phyloP scores from a whole-genome alignment of 1,140 invertebrate species.

The Calycopis cecrops region DNA sequence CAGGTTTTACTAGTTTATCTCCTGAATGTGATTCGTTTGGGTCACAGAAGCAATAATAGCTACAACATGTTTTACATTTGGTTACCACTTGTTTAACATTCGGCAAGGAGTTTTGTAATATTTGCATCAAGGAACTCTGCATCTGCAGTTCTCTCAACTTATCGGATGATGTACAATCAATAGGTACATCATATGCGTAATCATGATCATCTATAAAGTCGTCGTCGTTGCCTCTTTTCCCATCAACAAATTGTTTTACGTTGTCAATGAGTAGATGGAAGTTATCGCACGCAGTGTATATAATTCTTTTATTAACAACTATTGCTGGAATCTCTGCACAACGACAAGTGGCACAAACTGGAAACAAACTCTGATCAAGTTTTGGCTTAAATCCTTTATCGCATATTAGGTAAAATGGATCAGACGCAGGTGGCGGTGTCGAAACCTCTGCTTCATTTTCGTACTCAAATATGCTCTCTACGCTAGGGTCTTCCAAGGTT shows the following conservation, averaged over 20 bases:
- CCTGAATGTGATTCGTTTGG: slow-evolving; percentile 26
- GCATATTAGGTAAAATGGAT: slow-evolving; percentile 54
- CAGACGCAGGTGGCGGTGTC: slow-evolving; percentile 32
- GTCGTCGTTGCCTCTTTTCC: slow-evolving; percentile 30
- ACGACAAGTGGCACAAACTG: slow-evolving; percentile 47
- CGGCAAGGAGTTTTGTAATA: slow-evolving; percentile 49
- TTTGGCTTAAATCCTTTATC: slow-evolving; percentile 46
- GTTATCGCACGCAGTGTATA: slow-evolving; percentile 58
- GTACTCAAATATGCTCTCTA: slow-evolving; percentile 45
- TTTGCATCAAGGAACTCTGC: slow-evolving; percentile 55
- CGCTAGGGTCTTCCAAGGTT: slow-evolving; percentile 40
- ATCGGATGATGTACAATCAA: slow-evolving; percentile 36
- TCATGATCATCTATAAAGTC: slow-evolving; percentile 48
- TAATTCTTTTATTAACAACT: slow-evolving; percentile 50
- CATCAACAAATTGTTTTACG: slow-evolving; percentile 40
- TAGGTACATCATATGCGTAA: slow-evolving; percentile 43
- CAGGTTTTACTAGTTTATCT: neutral
- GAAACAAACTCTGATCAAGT: slow-evolving; percentile 45
- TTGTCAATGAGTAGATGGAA: slow-evolving; percentile 46
- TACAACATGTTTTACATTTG: slow-evolving; percentile 38
- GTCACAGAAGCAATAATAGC: slow-evolving; percentile 46
- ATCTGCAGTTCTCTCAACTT: slow-evolving; percentile 42
- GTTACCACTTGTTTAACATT: slow-evolving; percentile 34
- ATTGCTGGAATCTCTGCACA: slow-evolving; percentile 50
- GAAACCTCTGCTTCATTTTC: slow-evolving; percentile 38